Conservation (phyloP, 1,140 invertebrate species). For the Drosophila mayri region DNA sequence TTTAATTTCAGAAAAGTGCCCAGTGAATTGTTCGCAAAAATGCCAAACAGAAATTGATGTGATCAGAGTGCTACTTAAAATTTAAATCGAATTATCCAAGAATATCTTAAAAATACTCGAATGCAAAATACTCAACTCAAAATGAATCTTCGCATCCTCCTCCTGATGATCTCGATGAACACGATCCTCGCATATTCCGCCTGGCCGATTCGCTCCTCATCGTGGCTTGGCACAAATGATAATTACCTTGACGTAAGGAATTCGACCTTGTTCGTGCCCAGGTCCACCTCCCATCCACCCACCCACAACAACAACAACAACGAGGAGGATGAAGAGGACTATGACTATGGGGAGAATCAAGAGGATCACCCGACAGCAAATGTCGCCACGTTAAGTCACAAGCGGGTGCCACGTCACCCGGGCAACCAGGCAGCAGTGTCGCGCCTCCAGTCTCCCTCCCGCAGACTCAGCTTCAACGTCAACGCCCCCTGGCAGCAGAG, state of each 20-base stretch:
- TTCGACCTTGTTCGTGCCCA: slow-evolving; percentile 18
- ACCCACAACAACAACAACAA: background rate
- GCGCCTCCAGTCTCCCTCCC: slow-evolving; percentile 27
- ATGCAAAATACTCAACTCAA: slow-evolving; percentile 5
- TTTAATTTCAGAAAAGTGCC: slow-evolving; percentile 29
- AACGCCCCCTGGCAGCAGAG: slow-evolving; percentile 15
- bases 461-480: slow-evolving; percentile 22
- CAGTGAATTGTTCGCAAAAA: background rate
- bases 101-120: slow-evolving; percentile 9
- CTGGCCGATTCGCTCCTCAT: slow-evolving; percentile 4
- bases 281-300: slow-evolving; percentile 14
- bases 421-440: background rate
- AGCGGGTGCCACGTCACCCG: slow-evolving; percentile 48
- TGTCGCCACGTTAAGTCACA: slow-evolving; percentile 1
- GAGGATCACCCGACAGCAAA: background rate
- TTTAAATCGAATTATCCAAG: background rate
- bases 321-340: slow-evolving; percentile 1
- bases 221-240: background rate
- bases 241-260: slow-evolving; percentile 32
- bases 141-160: slow-evolving; percentile 11
- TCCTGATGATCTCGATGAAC: background rate
- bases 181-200: slow-evolving; percentile 1
- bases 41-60: background rate
- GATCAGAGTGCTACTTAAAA: background rate
- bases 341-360: slow-evolving; percentile 1